phyloP scores from a whole-genome alignment of 2,113 vertebrate species.

The Otis tarda region DNA sequence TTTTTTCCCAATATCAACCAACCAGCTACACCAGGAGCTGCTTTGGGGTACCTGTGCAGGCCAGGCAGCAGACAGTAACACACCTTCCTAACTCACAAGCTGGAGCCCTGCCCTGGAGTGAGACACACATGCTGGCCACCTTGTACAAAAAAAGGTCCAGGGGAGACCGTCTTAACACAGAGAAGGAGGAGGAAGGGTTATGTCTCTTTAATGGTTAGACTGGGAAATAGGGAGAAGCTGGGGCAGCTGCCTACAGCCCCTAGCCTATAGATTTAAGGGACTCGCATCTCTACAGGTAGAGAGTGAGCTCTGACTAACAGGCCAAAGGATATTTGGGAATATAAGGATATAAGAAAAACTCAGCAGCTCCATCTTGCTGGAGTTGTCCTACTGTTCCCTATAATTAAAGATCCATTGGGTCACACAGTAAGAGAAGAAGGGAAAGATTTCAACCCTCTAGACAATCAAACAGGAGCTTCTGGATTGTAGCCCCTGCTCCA shows the following conservation, averaged over 20 bases:
- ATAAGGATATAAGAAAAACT: background rate
- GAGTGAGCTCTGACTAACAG: background rate
- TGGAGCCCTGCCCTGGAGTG: background rate
- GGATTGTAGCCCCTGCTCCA: background rate
- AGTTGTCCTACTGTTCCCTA: background rate
- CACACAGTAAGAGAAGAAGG: background rate
- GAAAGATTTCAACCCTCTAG: background rate
- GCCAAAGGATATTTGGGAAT: background rate
- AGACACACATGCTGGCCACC: background rate
- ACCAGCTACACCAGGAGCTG: background rate
- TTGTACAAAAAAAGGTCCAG: background rate
- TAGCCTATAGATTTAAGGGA: background rate
- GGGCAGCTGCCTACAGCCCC: background rate
- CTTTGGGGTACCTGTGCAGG: background rate
- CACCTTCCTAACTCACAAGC: background rate
- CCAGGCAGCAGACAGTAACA: background rate
- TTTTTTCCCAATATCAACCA: background rate
- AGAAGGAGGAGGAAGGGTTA: background rate
- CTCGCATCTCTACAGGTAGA: fast-evolving
- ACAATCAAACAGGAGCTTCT: background rate
- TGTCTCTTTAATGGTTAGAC: background rate
- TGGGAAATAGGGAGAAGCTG: background rate
- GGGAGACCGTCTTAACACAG: background rate
- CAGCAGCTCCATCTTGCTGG: background rate
- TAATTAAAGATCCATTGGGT: background rate